Base-by-base conservation (phyloP, 53 echinoderm and acorn worm species). In the Temnopleurus reevesii region DNA sequence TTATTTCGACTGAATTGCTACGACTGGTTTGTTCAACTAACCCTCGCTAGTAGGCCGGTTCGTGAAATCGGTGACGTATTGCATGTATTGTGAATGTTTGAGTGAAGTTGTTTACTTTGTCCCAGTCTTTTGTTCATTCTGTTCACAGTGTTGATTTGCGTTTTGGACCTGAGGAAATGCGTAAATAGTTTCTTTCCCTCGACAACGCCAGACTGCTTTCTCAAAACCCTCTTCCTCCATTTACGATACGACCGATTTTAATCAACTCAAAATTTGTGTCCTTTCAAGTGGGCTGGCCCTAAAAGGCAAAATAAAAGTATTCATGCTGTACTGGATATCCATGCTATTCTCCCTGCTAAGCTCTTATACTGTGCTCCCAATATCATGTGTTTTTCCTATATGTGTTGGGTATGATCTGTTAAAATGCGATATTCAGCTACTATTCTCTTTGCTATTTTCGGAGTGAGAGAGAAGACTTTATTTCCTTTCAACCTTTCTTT, bases 131-230 rank as follows among this genome's bases (percentile, higher is more conserved):
- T n/a, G n/a, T n/a, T n/a, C n/a, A n/a, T n/a, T n/a, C n/a, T n/a
- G n/a, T n/a, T n/a, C n/a, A n/a, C n/a, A n/a, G n/a, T n/a, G n/a
- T n/a, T 41, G 71, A 71, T 71, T 71, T 71, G 71, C 23, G 2
- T 71, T 36, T 24, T 38, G 41, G 41, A 71, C 71, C 34, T 21
- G 41, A 71, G 71, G 71, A 71, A 71, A 71, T 71, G 71, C 71
- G 71, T 71, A 71, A 71, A 71, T 71, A 36, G 71, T n/a, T 36
- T 71, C 71, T 71, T 71, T 71, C 41, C 71, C 71, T 71, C 71
- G 41, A 71, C 71, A 41, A 36, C 41, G 8, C 12, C 36, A 19
- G 21, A 36, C n/a, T 41, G n/a, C 19, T 71, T 71, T 41, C 71
- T 38, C 36, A 38, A 36, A 23, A 36, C 12, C 13, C 71, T 71